Conservation (phyloP, 2,888 invertebrate species). For the Epirrhoe tristata region DNA sequence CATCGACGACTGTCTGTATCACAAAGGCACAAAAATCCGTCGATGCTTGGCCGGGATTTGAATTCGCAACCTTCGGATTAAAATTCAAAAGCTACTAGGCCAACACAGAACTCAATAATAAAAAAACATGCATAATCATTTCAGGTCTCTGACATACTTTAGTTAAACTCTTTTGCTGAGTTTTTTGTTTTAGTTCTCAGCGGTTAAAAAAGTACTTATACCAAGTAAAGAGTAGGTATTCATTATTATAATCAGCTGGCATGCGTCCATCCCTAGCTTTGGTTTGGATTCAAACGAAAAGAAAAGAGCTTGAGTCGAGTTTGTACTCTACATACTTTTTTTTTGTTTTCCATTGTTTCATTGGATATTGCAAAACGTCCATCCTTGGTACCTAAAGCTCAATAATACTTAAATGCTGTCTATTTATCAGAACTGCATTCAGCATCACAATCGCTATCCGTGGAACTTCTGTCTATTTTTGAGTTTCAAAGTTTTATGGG, state of each 20-base stretch:
- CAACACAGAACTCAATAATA: not conserved
- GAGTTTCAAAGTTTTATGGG: constrained; percentile 69
- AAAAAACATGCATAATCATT: not conserved
- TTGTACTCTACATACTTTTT: not conserved
- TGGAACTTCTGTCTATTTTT: constrained; percentile 57
- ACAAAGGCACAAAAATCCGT: too few species aligned
- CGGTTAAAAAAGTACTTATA: not conserved
- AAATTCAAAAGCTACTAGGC: too few species aligned
- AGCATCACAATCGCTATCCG: constrained; percentile 36
- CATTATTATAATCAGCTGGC: constrained; percentile 4
- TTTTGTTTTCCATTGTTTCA: not conserved
- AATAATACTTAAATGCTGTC: constrained; percentile 15
- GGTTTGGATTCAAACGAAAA: not conserved
- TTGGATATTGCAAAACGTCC: not conserved
- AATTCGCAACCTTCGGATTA: too few species aligned
- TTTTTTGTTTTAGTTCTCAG: not conserved
- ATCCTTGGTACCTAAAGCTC: constrained; percentile 1
- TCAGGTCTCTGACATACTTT: not conserved
- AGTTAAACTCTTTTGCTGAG: not conserved
- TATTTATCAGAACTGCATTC: constrained; percentile 30
- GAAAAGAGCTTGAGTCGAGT: not conserved
- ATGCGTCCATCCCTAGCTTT: not conserved
- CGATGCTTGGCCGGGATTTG: too few species aligned
- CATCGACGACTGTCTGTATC: too few species aligned
- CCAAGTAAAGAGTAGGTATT: not conserved